Conservation (phyloP, 2,888 invertebrate species). For the Schizotus pectinicornis region DNA sequence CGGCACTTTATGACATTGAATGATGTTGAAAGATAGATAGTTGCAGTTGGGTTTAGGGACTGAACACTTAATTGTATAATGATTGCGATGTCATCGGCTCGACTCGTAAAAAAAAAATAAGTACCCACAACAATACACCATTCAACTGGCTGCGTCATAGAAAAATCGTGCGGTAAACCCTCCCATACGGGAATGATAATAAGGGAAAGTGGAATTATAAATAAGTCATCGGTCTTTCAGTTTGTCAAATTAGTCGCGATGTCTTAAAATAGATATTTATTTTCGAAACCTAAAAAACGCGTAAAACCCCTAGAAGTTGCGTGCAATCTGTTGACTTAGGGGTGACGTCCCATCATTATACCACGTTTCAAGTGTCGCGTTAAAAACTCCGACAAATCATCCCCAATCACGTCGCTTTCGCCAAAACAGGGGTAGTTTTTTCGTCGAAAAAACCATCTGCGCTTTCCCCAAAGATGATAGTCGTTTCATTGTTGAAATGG, state of each 20-base stretch:
- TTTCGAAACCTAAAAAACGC: not conserved
- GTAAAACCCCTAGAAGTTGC: not conserved
- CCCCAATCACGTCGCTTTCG: not conserved
- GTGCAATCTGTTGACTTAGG: constrained; percentile 4
- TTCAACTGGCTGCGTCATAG: not conserved
- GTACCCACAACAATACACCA: not conserved
- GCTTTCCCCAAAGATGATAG: too few species aligned
- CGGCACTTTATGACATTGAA: constrained; percentile 1
- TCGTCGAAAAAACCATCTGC: too few species aligned
- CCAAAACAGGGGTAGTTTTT: not conserved
- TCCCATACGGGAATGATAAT: constrained; percentile 4
- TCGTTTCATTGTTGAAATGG: too few species aligned
- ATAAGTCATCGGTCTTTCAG: not conserved
- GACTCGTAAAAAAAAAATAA: not conserved
- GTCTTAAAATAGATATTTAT: constrained; percentile 6
- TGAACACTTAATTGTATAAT: not conserved
- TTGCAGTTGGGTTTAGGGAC: not conserved
- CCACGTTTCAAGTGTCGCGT: constrained; percentile 2
- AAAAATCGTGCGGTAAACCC: not conserved
- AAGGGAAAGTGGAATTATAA: not conserved
- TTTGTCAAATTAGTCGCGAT: constrained; percentile 5
- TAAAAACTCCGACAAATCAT: not conserved
- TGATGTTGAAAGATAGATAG: constrained; percentile 2
- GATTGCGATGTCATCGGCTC: not conserved
- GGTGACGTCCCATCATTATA: not conserved